Conservation (phyloP, 2,797 vertebrate species). For the Heterohyrax brucei region DNA sequence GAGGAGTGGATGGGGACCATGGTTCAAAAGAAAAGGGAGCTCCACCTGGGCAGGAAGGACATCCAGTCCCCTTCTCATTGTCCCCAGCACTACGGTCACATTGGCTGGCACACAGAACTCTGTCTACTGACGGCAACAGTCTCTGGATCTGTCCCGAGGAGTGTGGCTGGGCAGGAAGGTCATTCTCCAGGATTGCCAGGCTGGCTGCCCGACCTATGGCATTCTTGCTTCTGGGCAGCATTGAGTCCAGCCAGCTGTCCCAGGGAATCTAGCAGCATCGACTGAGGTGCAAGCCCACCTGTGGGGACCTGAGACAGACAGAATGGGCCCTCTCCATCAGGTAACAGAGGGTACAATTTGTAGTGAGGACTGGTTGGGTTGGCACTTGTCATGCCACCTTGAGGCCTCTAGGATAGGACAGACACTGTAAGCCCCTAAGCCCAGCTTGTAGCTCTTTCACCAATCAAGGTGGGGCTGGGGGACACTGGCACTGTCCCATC, state of each 20-base stretch:
- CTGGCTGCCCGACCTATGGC: neutral
- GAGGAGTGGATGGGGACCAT: constrained; percentile 57
- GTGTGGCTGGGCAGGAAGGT: constrained; percentile 71
- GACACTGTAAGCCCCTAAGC: neutral
- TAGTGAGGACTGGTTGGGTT: neutral
- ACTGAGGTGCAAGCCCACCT: constrained; percentile 80
- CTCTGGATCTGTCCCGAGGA: constrained; percentile 57
- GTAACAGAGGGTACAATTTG: constrained; percentile 37
- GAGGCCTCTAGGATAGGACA: constrained; percentile 33
- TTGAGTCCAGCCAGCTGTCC: constrained; percentile 74
- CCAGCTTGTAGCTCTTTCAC: constrained; percentile 32
- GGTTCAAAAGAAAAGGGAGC: constrained; percentile 75
- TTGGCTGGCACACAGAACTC: constrained; percentile 67
- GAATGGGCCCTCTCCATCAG: constrained; percentile 86
- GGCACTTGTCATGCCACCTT: neutral
- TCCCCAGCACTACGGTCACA: constrained; percentile 62
- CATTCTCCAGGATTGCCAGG: neutral
- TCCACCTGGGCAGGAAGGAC: constrained; percentile 81
- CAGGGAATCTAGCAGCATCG: constrained; percentile 87
- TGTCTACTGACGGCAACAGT: constrained; percentile 53
- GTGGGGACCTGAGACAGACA: constrained; percentile 5
- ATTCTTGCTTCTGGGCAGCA: constrained; percentile 59
- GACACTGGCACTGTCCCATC: neutral
- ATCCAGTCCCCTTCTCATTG: neutral
- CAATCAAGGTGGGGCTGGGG: neutral